phyloP scores from a whole-genome alignment of 1,140 invertebrate genomes.

The Drosophila azteca region DNA sequence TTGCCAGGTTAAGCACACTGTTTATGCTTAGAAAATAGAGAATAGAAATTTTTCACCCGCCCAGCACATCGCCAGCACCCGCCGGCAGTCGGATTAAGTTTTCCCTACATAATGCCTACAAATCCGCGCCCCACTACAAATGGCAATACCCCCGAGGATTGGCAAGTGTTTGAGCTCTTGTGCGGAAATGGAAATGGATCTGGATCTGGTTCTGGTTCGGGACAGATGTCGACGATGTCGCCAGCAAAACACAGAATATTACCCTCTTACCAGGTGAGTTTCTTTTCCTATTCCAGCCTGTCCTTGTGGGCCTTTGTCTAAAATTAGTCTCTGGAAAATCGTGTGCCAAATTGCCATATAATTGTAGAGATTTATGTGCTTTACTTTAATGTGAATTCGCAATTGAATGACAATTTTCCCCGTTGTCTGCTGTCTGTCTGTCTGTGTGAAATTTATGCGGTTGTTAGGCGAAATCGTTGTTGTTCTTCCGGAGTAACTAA shows the following conservation, averaged over 20 bases:
- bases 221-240: constrained; percentile 21
- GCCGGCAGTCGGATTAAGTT: constrained; percentile 21
- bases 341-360: constrained; percentile 71
- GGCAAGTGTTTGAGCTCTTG: constrained; percentile 88
- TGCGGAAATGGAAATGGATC: constrained; percentile 59
- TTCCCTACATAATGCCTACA: constrained; percentile 47
- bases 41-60: constrained; percentile 39
- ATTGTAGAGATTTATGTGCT: constrained; percentile 21
- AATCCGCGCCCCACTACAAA: constrained; percentile 57
- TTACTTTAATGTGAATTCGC: constrained; percentile 53
- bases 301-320: constrained; percentile 16
- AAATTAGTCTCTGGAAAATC: constrained; percentile 50
- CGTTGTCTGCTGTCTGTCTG: constrained; percentile 54
- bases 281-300: constrained; percentile 26
- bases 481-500: constrained; percentile 25
- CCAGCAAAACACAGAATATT: constrained; percentile 20
- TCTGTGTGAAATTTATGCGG: constrained; percentile 76
- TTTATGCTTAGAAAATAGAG: constrained; percentile 60
- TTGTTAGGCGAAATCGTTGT: constrained; percentile 64
- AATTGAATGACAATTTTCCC: constrained; percentile 43
- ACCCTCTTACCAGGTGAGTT: constrained; percentile 43
- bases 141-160: constrained; percentile 86
- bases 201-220: neutral
- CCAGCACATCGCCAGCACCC: neutral
- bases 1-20: constrained; percentile 47